These are phyloP conservation scores for Dermochelys coriacea DNA, from an alignment of 2,797 vertebrate species.

Conservation along the genomic window DNA sequence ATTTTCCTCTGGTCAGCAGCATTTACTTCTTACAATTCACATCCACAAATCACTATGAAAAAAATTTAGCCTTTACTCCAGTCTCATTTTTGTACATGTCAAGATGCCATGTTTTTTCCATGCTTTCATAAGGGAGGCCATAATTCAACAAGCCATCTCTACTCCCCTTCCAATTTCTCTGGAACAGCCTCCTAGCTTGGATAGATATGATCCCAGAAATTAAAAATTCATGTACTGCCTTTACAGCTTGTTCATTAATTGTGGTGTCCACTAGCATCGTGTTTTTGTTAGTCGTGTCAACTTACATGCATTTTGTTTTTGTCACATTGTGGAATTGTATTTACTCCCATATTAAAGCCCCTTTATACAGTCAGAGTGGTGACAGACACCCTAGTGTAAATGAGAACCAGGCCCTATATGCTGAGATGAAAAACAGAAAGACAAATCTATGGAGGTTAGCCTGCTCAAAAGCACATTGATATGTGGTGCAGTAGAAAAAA, in stretches of 20 bases:
- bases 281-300: not conserved
- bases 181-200: not conserved
- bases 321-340: not conserved
- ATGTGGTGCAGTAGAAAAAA: not conserved
- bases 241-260: not conserved
- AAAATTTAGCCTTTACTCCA: not conserved
- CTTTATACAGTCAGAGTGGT: not conserved
- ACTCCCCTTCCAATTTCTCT: not conserved
- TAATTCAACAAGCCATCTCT: not conserved
- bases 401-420: not conserved
- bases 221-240: not conserved
- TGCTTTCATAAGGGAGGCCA: not conserved
- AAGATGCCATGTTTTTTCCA: not conserved
- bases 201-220: not conserved
- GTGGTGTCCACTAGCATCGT: not conserved
- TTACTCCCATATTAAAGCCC: slow-evolving; percentile 31
- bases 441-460: not conserved
- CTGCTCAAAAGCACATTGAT: not conserved
- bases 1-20: not conserved
- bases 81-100: not conserved
- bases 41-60: not conserved
- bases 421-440: not conserved
- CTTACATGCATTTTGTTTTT: not conserved
- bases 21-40: not conserved
- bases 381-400: slow-evolving; percentile 34